phyloP scores from a whole-genome alignment of 1,140 invertebrate species.

The Thalassaphorura encarpata region DNA sequence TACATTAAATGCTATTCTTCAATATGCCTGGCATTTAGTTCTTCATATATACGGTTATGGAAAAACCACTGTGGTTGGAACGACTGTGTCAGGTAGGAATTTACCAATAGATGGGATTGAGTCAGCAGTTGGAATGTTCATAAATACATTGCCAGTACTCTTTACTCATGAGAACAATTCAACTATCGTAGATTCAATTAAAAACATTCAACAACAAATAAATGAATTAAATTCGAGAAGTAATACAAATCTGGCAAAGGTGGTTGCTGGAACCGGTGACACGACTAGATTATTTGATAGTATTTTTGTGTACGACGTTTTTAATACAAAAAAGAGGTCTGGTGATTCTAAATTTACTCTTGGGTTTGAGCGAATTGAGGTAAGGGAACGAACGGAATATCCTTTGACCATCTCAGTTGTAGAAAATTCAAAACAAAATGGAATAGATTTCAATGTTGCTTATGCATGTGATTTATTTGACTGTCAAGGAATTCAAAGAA shows the following conservation, averaged over 20 bases:
- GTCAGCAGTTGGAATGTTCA: conserved; percentile 3
- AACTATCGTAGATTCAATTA: not conserved
- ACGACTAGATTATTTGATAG: conserved; percentile 9
- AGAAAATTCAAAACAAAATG: not conserved
- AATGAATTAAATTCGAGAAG: not conserved
- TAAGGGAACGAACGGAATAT: conserved; percentile 1
- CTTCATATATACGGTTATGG: conserved; percentile 5
- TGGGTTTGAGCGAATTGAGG: not conserved
- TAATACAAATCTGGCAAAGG: too few relatives aligned
- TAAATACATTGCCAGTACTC: conserved; percentile 11
- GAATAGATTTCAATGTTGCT: too few relatives aligned
- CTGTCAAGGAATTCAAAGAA: too few relatives aligned
- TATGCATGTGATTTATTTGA: too few relatives aligned
- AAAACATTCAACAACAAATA: not conserved
- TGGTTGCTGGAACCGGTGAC: too few relatives aligned
- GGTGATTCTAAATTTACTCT: too few relatives aligned
- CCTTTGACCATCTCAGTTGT: conserved; percentile 4
- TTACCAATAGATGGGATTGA: conserved; percentile 1
- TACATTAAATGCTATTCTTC: conserved; percentile 9
- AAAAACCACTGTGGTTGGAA: conserved; percentile 7
- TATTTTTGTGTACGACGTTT: conserved; percentile 5
- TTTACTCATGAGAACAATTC: not conserved
- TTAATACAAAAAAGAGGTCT: not conserved
- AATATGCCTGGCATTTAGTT: conserved; percentile 10
- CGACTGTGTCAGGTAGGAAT: conserved; percentile 6